Base-by-base conservation (phyloP, 37 sponge, comb jelly and placozoan genomes). In the Ianthella basta region DNA sequence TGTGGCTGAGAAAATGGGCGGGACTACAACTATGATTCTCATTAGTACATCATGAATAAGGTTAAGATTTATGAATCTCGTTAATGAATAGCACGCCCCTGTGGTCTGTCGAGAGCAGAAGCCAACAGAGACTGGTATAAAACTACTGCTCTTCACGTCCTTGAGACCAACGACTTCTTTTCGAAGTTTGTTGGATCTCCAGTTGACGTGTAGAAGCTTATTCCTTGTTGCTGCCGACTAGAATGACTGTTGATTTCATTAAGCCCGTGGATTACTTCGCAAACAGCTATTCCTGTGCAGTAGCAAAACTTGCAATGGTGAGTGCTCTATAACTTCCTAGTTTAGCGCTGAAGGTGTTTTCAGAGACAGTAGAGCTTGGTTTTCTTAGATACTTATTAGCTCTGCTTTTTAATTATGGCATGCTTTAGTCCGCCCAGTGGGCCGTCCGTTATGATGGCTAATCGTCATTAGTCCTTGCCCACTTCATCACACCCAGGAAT, bases 231-330 rank as follows among this genome's bases (percentile, higher is more conserved):
- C 50, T 44, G 50, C 3, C 50, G 50, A 44, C 50, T 75, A 75
- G 54, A 24, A 75, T 75, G 78, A 75, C 78, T 36, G 37, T 75
- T 36, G 78, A 75, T 1, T 36, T 75, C 3, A 21, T 36, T 15
- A 75, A 75, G 54, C 78, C 78, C 37, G 54, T 50, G 15, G 54
- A 75, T 75, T 75, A 53, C 15, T 75, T 75, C 21, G 10, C 78
- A 50, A 20, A 40, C 37, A 40, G 12, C 54, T 75, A 36, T 36
- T 75, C 78, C 37, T 75, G 78, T 75, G 78, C 78, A 75, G 78
- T 75, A 21, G 78, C 78, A 41, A 75, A 36, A 75, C 24, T 40
- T 25, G 78, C 54, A 40, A 75, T 75, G 78, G 78, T 75, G 54
- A 75, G 78, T 75, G 14, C 15, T 33, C 6, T 18, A 4, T n/a